Base-by-base conservation (phyloP, 2,888 invertebrate genomes). In the Andrena fulva region DNA sequence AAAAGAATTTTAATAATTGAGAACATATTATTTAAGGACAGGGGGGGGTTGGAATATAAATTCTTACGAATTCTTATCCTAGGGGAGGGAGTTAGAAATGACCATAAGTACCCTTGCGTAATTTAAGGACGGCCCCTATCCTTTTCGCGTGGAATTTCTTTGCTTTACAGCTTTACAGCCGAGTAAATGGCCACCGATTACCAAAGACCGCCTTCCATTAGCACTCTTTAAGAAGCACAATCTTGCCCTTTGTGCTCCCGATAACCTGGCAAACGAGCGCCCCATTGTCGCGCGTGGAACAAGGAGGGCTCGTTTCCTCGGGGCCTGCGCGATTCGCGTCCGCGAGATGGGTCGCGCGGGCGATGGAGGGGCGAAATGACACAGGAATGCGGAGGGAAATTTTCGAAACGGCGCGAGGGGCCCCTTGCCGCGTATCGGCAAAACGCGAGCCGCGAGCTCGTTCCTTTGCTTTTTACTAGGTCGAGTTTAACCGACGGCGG, bases 381-480 rank as follows among this genome's bases (percentile, higher is more conserved):
- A 35, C 54, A 52, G 66, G 66, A 73, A 77, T 52, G 66, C 59
- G 29, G 72, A 59, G 77, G 64, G 60, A 77, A 77, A 66, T 77
- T 80, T 80, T 77, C 66, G 77, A 77, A 79, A 79, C 77, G 63
- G 48, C 59, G 50, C 67, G 42, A 52, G 10, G 33, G 10, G 33
- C 42, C 50, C 24, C 63, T 33, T 77, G 16, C 42, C 42, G 31
- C 24, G 27, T 59, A n/a, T 42, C 70, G 42, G 52, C 70, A 20
- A 48, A 10, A 54, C 77, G 69, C 74, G 56, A 76, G 56, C 76
- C 52, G 63, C 63, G 69, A n/a, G 63, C 16, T n/a, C 59, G 12
- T 76, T 76, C 76, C 60, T 80, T 80, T 54, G 70, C 67, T 72
- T 59, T 56, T 71, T 71, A 29, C 29, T 31, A 29, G 31, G 60